phyloP scores from a whole-genome alignment of 2,888 invertebrate species.

The Rutpela maculata region DNA sequence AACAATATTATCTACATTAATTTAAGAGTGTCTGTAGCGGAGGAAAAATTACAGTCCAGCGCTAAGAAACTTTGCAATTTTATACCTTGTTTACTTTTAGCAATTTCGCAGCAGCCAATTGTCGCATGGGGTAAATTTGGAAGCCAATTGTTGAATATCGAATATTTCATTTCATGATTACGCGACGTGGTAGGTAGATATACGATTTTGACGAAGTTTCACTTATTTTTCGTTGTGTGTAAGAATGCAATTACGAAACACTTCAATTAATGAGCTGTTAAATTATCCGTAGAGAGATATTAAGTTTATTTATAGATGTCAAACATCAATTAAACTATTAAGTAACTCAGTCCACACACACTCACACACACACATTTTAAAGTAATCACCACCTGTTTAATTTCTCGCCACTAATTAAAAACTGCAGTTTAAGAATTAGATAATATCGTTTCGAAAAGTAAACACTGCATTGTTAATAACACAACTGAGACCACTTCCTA shows the following conservation, averaged over 20 bases:
- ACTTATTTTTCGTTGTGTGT: constrained; percentile 33
- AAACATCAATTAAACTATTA: constrained; percentile 23
- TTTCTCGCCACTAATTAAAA: constrained; percentile 27
- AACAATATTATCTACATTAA: constrained; percentile 35
- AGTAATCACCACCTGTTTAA: constrained; percentile 38
- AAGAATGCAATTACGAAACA: constrained; percentile 37
- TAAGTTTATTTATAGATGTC: constrained; percentile 15
- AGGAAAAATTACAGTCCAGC: constrained; percentile 19
- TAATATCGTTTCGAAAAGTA: constrained; percentile 31
- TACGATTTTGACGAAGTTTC: constrained; percentile 34
- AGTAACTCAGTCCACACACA: constrained; percentile 23
- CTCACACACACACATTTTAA: constrained; percentile 9
- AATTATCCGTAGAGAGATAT: constrained; percentile 19
- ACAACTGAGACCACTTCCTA: constrained; percentile 34
- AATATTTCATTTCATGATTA: constrained; percentile 19
- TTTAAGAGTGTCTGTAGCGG: constrained; percentile 5
- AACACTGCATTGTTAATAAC: constrained; percentile 32
- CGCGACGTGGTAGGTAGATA: not conserved
- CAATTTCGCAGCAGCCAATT: constrained; percentile 25
- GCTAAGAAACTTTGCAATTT: constrained; percentile 4
- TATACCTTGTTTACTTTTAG: not conserved
- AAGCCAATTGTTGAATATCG: constrained; percentile 7
- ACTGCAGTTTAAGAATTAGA: constrained; percentile 21
- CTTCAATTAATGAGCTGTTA: constrained; percentile 32
- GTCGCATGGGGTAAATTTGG: constrained; percentile 18